Evolutionary conservation across 2,888 invertebrate species (phyloP), one percentile per base, ranked within the genome.

Genomic region (Scotopteryx bipunctaria): DNA sequence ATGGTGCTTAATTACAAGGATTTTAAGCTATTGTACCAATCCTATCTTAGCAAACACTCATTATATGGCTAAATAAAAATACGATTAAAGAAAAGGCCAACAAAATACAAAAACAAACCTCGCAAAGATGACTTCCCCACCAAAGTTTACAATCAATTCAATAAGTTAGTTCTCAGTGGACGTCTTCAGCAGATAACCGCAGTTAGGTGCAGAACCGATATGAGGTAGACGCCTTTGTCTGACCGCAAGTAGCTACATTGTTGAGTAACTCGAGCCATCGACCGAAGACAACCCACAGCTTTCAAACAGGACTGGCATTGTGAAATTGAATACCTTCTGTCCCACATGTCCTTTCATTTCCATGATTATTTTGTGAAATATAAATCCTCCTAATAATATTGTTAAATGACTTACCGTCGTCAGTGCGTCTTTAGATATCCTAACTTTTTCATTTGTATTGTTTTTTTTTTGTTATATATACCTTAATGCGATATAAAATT

Each of bases 141-240:
- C 23, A 31, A 40, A 48, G 48, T 41, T 53, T 44, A 40, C 43
- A 54, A 44, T 40, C 38, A 44, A 48, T 54, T 48, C 48, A 43
- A 43, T 43, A 38, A 43, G 35, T 11, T n/a, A 41, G 36, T 53
- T 44, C 35, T 33, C 33, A 19, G 32, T 23, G 33, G 38, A 37
- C 32, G 53, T 54, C 48, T 48, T 35, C 21, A 33, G 8, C 43
- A 54, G 53, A 47, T 38, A 40, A 19, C 27, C n/a, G 36, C 31
- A 41, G 43, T 48, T 48, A 38, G 32, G 42, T 48, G 40, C 48
- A 48, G 53, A 37, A 37, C 36, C 32, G 14, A 52, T 52, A 45
- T 51, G 29, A 42, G 41, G 52, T 32, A 37, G 47, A 40, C 17
- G 46, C 47, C 19, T 53, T 53, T 47, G 53, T 53, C 53, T 47